Conservation (phyloP, 2,797 vertebrate genomes). For the Tachyglossus aculeatus region DNA sequence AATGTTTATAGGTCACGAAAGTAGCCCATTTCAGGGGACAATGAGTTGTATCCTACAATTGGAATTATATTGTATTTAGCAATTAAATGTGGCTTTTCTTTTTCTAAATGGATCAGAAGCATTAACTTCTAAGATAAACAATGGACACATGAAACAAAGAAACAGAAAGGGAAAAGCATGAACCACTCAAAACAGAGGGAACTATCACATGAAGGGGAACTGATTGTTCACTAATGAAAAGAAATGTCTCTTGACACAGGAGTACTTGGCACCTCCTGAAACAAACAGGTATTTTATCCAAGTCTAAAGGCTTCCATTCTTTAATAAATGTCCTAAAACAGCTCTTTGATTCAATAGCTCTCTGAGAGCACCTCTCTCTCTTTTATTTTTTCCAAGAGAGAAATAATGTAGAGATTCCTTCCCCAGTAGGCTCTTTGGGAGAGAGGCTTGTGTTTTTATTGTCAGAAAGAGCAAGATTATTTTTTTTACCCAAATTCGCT, state of each 20-base stretch:
- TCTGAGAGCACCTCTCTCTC: neutral
- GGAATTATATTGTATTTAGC: conserved; percentile 28
- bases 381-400: conserved; percentile 6
- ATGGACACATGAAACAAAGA: conserved; percentile 7
- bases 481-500: neutral
- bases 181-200: conserved; percentile 27
- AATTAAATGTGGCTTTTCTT: conserved; percentile 16
- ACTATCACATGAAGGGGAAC: conserved; percentile 26
- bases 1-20: no score
- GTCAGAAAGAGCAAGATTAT: neutral
- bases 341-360: neutral
- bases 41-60: no score
- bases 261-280: neutral
- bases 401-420: neutral
- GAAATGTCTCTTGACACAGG: conserved; percentile 1
- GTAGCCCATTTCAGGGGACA: no score
- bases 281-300: neutral
- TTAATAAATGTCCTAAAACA: neutral
- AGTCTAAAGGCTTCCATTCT: neutral
- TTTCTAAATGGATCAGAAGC: conserved; percentile 31
- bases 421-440: neutral
- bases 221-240: conserved; percentile 30
- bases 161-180: conserved; percentile 21
- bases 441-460: neutral
- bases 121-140: neutral